Evolutionary conservation across 2,113 vertebrate species (phyloP), one percentile per base, ranked within the genome.

Genomic region (Arothron firmamentum): DNA sequence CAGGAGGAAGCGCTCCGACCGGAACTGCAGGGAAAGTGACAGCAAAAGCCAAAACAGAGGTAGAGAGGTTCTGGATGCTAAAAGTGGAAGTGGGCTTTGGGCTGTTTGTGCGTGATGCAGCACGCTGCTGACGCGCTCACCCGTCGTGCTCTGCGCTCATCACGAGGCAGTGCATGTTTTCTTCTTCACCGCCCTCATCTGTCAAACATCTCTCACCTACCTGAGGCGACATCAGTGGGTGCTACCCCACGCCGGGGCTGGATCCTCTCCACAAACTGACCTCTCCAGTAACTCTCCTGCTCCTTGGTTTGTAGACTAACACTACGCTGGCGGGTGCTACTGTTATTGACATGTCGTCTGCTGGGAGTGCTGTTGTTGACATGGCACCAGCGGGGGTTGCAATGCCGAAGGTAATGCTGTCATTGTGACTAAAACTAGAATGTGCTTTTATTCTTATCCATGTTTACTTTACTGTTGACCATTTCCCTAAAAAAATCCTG

Each of bases 231-330:
- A 17, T 8, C 18, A 9, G 38, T 50, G 31, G 53, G 34, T 47
- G 55, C 16, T 72, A 43, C 43, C 9, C 67, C 42, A 23, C 13
- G 17, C 68, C 67, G 31, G 56, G 49, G 59, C 42, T 52, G 19
- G 59, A 64, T n/a, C 47, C 19, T 53, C 58, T 5, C 52, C 43
- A 45, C 43, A 45, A 10, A 28, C 64, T 65, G 56, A 50, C 19
- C 15, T 48, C 42, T 19, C 23, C 19, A 67, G 57, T 80, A 73
- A 78, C 62, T 70, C 52, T 65, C 25, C 7, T 78, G 61, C 74
- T 60, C 70, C 48, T 83, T 75, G 59, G 47, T 74, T 81, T 80
- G 51, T 78, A 87, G 88, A 82, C 78, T 81, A 85, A 85, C 80
- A 65, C 70, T 49, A 34, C 12, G 11, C 41, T 7, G 12, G 25